Base-by-base conservation (phyloP, 1,140 invertebrate species). In the Bemisia tabaci region DNA sequence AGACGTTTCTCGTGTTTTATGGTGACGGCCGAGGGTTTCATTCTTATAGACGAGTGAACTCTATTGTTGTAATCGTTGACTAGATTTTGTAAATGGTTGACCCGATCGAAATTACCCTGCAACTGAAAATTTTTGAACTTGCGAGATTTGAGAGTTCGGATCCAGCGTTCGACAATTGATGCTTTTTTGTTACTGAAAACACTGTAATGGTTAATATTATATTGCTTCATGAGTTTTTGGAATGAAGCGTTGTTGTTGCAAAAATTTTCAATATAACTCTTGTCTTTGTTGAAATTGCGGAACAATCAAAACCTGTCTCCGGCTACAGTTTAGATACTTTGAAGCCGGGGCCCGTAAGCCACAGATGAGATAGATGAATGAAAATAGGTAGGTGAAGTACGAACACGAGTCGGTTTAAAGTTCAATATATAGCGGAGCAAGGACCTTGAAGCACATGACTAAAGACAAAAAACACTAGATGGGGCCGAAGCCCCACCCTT, bases 41-140 rank as follows among this genome's bases (percentile, higher is more conserved):
- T 75, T 72, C 72, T 71, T 22, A 79, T 80, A n/a, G 74, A 78
- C 61, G 75, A 59, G 75, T 81, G 78, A 66, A 68, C 69, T 60
- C 70, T 75, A 63, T 76, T 72, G 73, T 82, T 81, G 68, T 81
- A 81, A 33, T 72, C 62, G 22, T 73, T 12, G 17, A 78, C 70
- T 22, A 80, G 25, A 60, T 78, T 62, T 22, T 67, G 60, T 62
- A 80, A 70, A 5, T 75, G 73, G 70, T 77, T 67, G 0, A 77
- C 68, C 72, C 77, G 81, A 59, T 75, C 74, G 65, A 77, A 73
- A 25, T 70, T 75, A 2, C 77, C 77, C 22, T 73, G 69, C 63
- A 74, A 66, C 70, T 74, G 77, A 69, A 81, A 80, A 70, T 78
- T 62, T 67, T 72, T 71, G 67, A 69, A 79, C 71, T 79, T 73